Evolutionary conservation across 1,140 invertebrate species (phyloP).

Genomic region (Drosophila ohnishii): DNA sequence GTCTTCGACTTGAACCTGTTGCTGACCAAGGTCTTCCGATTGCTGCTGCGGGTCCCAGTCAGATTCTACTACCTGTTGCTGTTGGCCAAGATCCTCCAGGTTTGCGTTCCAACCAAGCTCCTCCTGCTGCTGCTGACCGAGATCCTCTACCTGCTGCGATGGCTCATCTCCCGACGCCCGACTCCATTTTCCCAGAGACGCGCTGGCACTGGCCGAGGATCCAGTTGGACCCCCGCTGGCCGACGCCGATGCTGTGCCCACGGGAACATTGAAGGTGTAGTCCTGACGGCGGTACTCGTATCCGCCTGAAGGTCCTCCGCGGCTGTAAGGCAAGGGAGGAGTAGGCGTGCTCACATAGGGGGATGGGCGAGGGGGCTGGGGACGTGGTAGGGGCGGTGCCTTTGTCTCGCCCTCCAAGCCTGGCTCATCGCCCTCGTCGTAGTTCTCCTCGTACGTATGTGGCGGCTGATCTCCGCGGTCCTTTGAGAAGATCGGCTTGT

Average conservation of each 20-base stretch:
- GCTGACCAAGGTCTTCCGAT: conserved; percentile 42
- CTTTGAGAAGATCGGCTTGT: conserved; percentile 64
- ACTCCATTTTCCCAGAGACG: conserved; percentile 56
- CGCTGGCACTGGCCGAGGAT: conserved; percentile 56
- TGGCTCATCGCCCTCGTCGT: conserved; percentile 64
- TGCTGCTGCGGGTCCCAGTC: conserved; percentile 23
- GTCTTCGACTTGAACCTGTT: conserved; percentile 54
- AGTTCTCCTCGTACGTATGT: conserved; percentile 66
- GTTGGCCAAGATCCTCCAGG: conserved; percentile 39
- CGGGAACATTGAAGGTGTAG: conserved; percentile 62
- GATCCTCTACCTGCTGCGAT: conserved; percentile 20
- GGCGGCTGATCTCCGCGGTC: conserved; percentile 81
- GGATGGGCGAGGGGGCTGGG: neutral
- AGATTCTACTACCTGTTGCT: conserved; percentile 30
- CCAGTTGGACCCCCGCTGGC: conserved; percentile 51
- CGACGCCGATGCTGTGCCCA: conserved; percentile 41
- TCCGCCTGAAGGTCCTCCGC: conserved; percentile 6
- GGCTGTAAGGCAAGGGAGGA: conserved; percentile 48
- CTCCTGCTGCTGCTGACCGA: conserved; percentile 46
- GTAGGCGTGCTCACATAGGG: conserved; percentile 39
- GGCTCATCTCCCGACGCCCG: conserved; percentile 55
- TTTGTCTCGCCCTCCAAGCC: conserved; percentile 64
- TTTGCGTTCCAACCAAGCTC: conserved; percentile 35
- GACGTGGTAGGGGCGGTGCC: conserved; percentile 10
- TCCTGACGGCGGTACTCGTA: conserved; percentile 69